phyloP scores from a whole-genome alignment of 2,113 vertebrate genomes.

The Ceyx cyanopectus region DNA sequence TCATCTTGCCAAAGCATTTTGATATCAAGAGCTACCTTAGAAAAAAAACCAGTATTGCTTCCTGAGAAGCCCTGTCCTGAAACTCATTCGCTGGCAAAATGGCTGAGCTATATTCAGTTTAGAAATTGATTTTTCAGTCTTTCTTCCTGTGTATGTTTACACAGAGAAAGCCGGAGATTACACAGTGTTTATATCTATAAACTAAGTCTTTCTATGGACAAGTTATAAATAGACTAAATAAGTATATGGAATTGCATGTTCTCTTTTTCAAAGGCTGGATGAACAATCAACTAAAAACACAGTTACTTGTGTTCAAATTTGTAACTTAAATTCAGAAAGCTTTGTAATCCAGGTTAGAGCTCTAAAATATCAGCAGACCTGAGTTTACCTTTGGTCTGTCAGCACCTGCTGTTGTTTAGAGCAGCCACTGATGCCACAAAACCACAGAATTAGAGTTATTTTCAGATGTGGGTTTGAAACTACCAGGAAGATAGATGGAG shows the following conservation, averaged over 20 bases:
- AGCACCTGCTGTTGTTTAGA: background rate
- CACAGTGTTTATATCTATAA: background rate
- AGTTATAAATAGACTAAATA: background rate
- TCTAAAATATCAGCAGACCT: background rate
- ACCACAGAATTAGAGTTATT: background rate
- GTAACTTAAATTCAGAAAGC: background rate
- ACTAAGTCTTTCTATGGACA: background rate
- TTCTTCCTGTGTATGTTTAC: background rate
- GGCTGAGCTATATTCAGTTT: background rate
- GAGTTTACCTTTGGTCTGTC: background rate
- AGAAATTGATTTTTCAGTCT: background rate
- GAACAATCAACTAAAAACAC: background rate
- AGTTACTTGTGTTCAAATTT: background rate
- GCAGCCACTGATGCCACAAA: background rate
- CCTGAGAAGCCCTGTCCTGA: background rate
- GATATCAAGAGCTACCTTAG: background rate
- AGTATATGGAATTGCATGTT: background rate
- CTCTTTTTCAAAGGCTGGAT: background rate
- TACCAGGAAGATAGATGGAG: background rate
- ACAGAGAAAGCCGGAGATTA: background rate
- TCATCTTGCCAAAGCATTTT: background rate
- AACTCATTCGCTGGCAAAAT: background rate
- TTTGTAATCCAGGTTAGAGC: background rate
- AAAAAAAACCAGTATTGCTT: background rate
- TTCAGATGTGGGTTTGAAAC: background rate